Evolutionary conservation across 2,888 invertebrate species (phyloP).

Genomic region (Trissoscelio sp.): DNA sequence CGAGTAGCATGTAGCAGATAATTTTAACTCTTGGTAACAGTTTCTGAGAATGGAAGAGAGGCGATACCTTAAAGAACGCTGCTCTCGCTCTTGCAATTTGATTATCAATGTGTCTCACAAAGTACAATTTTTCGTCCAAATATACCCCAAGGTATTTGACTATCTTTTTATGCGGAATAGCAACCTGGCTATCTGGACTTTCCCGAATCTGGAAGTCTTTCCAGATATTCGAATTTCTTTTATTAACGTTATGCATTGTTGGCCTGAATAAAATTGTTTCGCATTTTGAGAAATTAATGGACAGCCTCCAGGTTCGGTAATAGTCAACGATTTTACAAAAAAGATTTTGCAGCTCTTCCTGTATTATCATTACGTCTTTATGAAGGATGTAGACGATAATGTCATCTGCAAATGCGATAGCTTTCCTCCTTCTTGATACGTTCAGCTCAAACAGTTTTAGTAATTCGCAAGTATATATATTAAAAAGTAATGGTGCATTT

Average conservation of each 20-base stretch:
- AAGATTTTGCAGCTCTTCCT: conserved; percentile 12
- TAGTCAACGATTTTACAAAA: conserved; percentile 26
- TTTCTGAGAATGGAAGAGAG: background rate
- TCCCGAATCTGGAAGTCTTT: background rate
- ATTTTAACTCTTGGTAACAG: background rate
- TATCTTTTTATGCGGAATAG: background rate
- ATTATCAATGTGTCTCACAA: background rate
- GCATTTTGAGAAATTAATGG: conserved; percentile 62
- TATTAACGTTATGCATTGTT: conserved; percentile 12
- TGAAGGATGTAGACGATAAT: conserved; percentile 22
- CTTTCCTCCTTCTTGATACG: background rate
- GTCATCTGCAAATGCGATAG: conserved; percentile 60
- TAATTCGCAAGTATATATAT: conserved; percentile 24
- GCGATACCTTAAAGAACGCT: background rate
- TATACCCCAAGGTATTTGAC: background rate
- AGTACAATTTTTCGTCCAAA: background rate
- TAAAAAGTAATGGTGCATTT: conserved; percentile 7
- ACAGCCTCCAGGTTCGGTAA: conserved; percentile 63
- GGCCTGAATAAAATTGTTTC: conserved; percentile 66
- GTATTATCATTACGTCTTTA: conserved; percentile 10
- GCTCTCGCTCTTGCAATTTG: background rate
- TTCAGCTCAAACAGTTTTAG: conserved; percentile 3
- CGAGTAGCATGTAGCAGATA: background rate
- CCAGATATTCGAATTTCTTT: background rate
- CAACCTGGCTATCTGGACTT: too few relatives aligned